These are phyloP conservation scores for Himalopsyche phryganea DNA, from an alignment of 1,140 invertebrate species.

Conservation along the genomic window DNA sequence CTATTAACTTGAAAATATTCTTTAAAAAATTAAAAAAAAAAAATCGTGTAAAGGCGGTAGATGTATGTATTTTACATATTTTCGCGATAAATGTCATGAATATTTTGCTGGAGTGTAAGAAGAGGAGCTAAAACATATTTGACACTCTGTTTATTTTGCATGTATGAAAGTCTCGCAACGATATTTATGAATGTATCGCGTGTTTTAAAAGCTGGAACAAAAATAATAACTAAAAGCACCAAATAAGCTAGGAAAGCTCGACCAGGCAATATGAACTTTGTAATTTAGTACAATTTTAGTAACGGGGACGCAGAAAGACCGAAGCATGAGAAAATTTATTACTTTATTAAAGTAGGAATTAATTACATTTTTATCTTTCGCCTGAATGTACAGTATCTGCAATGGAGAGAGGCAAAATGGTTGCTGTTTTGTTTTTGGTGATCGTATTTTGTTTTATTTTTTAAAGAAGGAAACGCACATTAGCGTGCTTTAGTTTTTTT, in stretches of 20 bases:
- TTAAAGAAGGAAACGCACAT: not conserved
- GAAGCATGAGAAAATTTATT: constrained; percentile 11
- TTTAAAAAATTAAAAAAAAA: too few species aligned
- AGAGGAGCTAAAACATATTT: too few species aligned
- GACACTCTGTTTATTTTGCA: too few species aligned
- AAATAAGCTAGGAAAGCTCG: not conserved
- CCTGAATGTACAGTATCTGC: constrained; percentile 3
- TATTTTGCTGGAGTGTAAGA: not conserved
- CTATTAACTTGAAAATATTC: too few species aligned
- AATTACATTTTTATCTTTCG: constrained; percentile 25
- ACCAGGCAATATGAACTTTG: constrained; percentile 21
- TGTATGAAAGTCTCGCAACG: too few species aligned
- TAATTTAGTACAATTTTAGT: constrained; percentile 22
- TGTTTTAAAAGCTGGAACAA: not conserved
- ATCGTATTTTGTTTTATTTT: constrained; percentile 10
- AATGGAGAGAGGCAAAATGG: not conserved
- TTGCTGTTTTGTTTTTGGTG: constrained; percentile 1
- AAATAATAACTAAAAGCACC: not conserved
- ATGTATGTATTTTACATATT: too few species aligned
- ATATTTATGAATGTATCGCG: too few species aligned
- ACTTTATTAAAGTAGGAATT: constrained; percentile 25
- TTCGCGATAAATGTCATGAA: not conserved
- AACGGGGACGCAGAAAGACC: constrained; percentile 9
- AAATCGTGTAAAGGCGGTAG: too few species aligned
- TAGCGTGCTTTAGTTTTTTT: not conserved